Percentiles rank a stretch among this genome's conserved stretches.
Conservation (phyloP, 2,113 vertebrate genomes). For the Leucopsar rothschildi region DNA sequence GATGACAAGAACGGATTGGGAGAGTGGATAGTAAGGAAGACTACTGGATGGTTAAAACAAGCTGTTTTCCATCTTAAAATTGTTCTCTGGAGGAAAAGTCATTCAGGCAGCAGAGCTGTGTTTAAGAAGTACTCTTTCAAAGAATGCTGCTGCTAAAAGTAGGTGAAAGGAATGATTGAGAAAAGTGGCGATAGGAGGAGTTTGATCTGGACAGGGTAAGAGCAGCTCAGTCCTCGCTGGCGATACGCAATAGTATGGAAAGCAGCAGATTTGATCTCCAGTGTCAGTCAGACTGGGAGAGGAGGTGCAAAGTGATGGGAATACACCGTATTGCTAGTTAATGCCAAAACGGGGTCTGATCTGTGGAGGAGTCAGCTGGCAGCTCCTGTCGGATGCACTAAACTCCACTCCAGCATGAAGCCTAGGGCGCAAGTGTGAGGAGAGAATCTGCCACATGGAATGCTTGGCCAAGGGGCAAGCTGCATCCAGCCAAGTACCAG, state of each 20-base stretch:
- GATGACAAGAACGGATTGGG: neutral
- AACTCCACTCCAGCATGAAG: neutral
- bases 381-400: neutral
- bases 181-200: neutral
- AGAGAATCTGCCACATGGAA: neutral
- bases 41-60: neutral
- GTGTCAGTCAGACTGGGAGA: neutral
- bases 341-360: neutral
- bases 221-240: neutral
- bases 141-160: neutral
- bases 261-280: neutral
- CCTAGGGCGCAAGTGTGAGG: neutral
- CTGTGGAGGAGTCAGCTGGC: neutral
- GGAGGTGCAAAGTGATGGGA: neutral
- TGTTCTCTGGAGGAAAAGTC: neutral
- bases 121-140: neutral
- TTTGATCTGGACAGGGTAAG: neutral
- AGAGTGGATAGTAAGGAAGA: neutral
- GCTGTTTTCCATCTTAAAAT: neutral
- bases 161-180: neutral
- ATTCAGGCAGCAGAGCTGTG: neutral
- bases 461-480: neutral
- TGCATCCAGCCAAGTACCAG: neutral
- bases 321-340: neutral
- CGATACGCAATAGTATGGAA: accelerated